These are phyloP conservation scores for Pholis gunnellus DNA, from an alignment of 2,113 vertebrate species.

Conservation along the genomic window DNA sequence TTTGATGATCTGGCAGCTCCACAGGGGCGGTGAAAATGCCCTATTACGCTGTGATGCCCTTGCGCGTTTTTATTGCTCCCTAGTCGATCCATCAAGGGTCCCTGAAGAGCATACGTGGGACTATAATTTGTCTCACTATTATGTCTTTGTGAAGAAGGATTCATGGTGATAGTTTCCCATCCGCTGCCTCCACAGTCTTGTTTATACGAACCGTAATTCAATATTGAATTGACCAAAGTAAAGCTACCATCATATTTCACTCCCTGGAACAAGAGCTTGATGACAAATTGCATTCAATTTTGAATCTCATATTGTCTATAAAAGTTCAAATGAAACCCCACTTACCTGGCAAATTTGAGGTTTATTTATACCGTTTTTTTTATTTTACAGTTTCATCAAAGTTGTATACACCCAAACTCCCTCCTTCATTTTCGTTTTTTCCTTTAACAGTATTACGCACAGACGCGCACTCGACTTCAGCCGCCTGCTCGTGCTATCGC, in stretches of 20 bases:
- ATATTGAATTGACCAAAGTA: background rate
- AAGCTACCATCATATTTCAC: background rate
- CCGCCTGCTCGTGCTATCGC: background rate
- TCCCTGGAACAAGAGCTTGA: background rate
- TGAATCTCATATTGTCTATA: background rate
- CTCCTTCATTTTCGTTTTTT: too few species aligned
- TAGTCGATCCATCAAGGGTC: background rate
- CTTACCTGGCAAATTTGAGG: background rate
- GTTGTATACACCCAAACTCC: background rate
- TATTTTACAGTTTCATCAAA: slow-evolving; percentile 3
- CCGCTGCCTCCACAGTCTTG: background rate
- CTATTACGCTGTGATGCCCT: slow-evolving; percentile 17
- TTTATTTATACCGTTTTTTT: background rate
- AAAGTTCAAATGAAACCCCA: background rate
- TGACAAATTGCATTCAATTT: background rate
- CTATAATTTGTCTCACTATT: background rate
- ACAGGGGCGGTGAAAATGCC: slow-evolving; percentile 39
- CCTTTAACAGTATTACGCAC: background rate
- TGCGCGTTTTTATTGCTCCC: slow-evolving; percentile 20
- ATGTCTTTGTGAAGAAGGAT: slow-evolving; percentile 7
- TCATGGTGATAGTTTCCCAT: background rate
- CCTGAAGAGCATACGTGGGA: background rate
- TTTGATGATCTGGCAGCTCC: slow-evolving; percentile 74
- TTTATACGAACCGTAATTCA: background rate
- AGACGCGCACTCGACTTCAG: background rate